These are phyloP conservation scores for Amazona finschi DNA, from an alignment of 2,797 vertebrate species.

Conservation along the genomic window DNA sequence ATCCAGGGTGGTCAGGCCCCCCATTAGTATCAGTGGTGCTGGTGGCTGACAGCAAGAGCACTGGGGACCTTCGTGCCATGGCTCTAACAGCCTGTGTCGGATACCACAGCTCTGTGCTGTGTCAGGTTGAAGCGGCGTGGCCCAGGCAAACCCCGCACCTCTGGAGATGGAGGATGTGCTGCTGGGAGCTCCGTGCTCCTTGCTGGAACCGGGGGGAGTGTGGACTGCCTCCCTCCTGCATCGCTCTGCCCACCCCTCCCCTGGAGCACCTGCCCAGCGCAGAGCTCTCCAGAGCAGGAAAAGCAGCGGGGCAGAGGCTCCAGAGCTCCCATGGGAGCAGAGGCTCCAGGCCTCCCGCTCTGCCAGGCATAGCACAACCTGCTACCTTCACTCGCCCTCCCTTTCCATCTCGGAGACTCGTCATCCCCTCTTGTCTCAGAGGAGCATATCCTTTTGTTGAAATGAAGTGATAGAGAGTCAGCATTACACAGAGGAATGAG, in stretches of 20 bases:
- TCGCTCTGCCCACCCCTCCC: neutral
- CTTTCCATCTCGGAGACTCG: neutral
- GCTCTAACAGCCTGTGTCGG: neutral
- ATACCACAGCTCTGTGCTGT: neutral
- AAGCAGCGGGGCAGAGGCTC: neutral
- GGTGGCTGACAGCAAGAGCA: neutral
- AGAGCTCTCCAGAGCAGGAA: neutral
- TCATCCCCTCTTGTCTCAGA: neutral
- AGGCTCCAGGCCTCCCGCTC: accelerated
- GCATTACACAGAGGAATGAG: conserved; percentile 18
- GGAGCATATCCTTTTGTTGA: conserved; percentile 7
- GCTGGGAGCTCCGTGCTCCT: neutral
- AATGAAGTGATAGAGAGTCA: neutral
- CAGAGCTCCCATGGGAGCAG: neutral
- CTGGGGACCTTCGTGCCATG: accelerated
- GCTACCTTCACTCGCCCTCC: neutral
- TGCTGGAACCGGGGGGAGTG: neutral
- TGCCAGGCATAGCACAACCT: accelerated
- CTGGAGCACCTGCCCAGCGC: neutral
- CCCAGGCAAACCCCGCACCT: neutral
- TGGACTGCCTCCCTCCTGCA: neutral
- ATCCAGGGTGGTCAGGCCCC: neutral
- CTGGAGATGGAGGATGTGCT: accelerated
- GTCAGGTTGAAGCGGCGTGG: neutral
- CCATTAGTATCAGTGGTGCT: neutral